Percentiles rank a stretch among this genome's conserved stretches.
Evolutionary conservation across 2,113 vertebrate species (phyloP).

Genomic region (Percopsis transmontana): DNA sequence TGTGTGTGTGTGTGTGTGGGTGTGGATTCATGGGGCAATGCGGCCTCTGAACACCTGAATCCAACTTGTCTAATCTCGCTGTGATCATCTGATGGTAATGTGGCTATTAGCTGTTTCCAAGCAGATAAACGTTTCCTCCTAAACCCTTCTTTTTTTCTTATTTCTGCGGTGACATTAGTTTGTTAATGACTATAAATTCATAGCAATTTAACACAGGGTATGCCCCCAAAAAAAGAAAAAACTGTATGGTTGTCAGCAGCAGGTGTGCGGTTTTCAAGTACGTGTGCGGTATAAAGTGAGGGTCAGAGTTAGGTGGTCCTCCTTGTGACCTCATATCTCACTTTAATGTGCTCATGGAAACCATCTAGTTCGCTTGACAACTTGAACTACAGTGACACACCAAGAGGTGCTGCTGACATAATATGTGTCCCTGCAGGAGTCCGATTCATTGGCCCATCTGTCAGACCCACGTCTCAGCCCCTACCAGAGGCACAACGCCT

Average conservation of each 20-base stretch:
- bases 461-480: slow-evolving; percentile 78
- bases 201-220: slow-evolving; percentile 5
- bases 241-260: slow-evolving; percentile 6
- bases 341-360: slow-evolving; percentile 42
- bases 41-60: neutral
- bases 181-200: slow-evolving; percentile 6
- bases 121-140: slow-evolving; percentile 20
- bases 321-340: slow-evolving; percentile 27
- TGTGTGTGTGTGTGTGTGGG: slow-evolving; percentile 26
- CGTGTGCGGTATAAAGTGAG: slow-evolving; percentile 16
- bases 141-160: slow-evolving; percentile 14
- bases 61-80: neutral
- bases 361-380: slow-evolving; percentile 57
- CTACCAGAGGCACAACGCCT: slow-evolving; percentile 94
- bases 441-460: slow-evolving; percentile 77
- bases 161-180: slow-evolving; percentile 17
- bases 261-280: slow-evolving; percentile 1
- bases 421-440: slow-evolving; percentile 74
- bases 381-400: slow-evolving; percentile 29
- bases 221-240: too few relatives aligned
- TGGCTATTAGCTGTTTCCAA: slow-evolving; percentile 13
- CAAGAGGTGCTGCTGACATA: slow-evolving; percentile 58
- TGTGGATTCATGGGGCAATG: slow-evolving; percentile 1
- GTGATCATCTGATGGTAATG: slow-evolving; percentile 1
- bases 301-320: slow-evolving; percentile 27